A percentile compares a stretch with the other conserved stretches of the same genome.
Conservation (phyloP, 2,113 vertebrate genomes). For the Phalacrocorax pelagicus region DNA sequence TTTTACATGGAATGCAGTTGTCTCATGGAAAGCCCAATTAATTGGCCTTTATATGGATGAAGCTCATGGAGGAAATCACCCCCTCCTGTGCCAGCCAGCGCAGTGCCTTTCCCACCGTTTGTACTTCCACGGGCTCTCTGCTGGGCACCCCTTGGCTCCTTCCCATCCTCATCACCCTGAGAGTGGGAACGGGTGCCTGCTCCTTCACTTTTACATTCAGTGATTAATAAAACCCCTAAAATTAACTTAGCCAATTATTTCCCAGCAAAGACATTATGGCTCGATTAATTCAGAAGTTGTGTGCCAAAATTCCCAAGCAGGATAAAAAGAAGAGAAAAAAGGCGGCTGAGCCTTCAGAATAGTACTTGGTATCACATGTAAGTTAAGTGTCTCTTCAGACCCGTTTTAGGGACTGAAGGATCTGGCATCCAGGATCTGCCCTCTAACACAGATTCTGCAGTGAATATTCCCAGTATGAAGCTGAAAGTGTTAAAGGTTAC, state of each 20-base stretch:
- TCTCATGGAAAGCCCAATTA: not conserved
- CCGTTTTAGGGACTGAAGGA: not conserved
- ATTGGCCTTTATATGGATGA: not conserved
- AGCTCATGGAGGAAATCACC: not conserved
- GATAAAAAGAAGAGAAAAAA: not conserved
- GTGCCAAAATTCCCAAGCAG: not conserved
- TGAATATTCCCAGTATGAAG: not conserved
- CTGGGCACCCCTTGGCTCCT: not conserved
- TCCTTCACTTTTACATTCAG: not conserved
- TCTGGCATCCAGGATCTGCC: not conserved
- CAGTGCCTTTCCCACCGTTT: not conserved
- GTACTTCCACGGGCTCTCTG: not conserved
- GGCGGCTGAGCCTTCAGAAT: not conserved
- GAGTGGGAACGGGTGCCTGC: rapidly evolving
- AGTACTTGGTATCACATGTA: not conserved
- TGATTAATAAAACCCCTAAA: not conserved
- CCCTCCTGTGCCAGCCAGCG: not conserved
- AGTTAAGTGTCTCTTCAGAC: not conserved
- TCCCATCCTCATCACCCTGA: not conserved
- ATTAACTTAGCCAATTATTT: not conserved
- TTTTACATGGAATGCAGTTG: not conserved
- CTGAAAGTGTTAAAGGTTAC: not conserved
- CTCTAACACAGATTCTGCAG: not conserved
- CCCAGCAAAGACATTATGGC: not conserved
- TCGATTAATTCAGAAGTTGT: not conserved